Evolutionary conservation across 1,140 invertebrate genomes (phyloP).

Genomic region (Centruroides vittatus): DNA sequence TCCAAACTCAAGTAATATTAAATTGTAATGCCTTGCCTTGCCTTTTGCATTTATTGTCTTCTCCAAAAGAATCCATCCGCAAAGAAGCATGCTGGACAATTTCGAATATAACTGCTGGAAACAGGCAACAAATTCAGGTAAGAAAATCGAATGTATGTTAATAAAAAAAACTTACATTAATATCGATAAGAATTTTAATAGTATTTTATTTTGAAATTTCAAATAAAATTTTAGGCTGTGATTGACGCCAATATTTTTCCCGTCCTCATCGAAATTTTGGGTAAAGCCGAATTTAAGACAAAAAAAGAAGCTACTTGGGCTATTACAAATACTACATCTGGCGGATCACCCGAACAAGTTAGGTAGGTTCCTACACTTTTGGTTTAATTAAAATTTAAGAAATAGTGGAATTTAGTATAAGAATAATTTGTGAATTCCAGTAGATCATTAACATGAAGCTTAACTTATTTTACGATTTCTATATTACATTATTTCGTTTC

Average conservation of each 20-base stretch:
- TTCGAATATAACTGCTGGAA: conserved; percentile 95
- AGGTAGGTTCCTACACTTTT: conserved; percentile 35
- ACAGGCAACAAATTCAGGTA: conserved; percentile 79
- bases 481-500: too few relatives aligned
- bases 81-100: conserved; percentile 99
- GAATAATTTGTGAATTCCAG: too few relatives aligned
- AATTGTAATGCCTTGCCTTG: conserved; percentile 81
- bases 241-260: conserved; percentile 94
- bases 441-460: too few relatives aligned
- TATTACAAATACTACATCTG: conserved; percentile 92
- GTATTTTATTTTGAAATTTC: too few relatives aligned
- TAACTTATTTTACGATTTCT: too few relatives aligned
- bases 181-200: too few relatives aligned
- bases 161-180: too few relatives aligned
- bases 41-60: conserved; percentile 62
- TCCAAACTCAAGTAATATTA: conserved; percentile 87
- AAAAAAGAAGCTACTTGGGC: conserved; percentile 97
- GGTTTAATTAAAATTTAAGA: too few relatives aligned
- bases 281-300: conserved; percentile 88
- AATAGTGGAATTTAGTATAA: too few relatives aligned
- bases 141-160: conserved; percentile 6
- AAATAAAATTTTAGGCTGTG: conserved; percentile 50
- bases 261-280: conserved; percentile 74
- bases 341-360: conserved; percentile 86
- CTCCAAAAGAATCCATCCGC: conserved; percentile 65